Evolutionary conservation across 2,888 invertebrate species (phyloP).

Genomic region (Heteromurus nitidus): DNA sequence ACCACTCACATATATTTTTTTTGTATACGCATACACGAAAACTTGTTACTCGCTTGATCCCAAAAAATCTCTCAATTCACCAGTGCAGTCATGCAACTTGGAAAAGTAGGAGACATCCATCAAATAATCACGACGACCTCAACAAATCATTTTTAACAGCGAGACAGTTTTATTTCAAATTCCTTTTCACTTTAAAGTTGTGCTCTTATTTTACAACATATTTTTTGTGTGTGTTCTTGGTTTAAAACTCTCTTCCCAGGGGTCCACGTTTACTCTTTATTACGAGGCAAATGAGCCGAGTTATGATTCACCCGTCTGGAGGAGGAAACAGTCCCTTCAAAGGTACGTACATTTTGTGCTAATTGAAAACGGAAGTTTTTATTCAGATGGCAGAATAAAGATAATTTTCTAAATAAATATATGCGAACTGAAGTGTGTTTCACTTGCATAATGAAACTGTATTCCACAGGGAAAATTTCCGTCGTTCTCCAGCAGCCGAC

Average conservation of each 20-base stretch:
- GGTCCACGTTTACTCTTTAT: constrained; percentile 48
- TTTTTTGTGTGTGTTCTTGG: too few species aligned
- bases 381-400: too few species aligned
- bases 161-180: constrained; percentile 16
- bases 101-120: not conserved
- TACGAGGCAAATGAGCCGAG: constrained; percentile 56
- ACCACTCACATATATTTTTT: too few species aligned
- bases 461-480: constrained; percentile 42
- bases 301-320: constrained; percentile 51
- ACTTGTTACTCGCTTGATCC: too few species aligned
- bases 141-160: constrained; percentile 11
- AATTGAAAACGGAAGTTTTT: too few species aligned
- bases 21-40: not conserved
- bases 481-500: constrained; percentile 55
- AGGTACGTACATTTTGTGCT: too few species aligned
- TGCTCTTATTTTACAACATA: constrained; percentile 27
- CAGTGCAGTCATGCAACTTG: not conserved
- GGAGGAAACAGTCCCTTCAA: constrained; percentile 43
- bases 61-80: too few species aligned
- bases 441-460: not conserved
- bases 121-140: not conserved
- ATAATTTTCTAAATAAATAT: too few species aligned
- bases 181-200: not conserved
- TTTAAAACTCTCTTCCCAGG: constrained; percentile 23
- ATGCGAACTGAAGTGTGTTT: not conserved